Conservation (phyloP, 2,888 invertebrate genomes). For the Megaustenia siamemsis region DNA sequence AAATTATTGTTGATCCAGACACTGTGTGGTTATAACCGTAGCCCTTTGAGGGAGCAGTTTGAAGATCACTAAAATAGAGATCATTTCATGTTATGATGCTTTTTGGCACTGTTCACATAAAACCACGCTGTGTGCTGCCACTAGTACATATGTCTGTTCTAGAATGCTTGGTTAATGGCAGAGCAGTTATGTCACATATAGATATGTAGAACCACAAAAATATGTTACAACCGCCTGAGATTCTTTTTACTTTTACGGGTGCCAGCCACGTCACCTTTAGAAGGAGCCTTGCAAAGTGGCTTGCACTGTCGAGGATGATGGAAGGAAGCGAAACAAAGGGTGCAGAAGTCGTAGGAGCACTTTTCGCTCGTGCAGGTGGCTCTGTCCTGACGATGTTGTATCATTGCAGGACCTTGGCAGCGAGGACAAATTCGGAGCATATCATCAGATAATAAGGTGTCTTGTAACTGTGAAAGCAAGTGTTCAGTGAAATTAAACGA, state of each 20-base stretch:
- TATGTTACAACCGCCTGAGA: constrained; percentile 62
- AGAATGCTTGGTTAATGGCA: too few species aligned
- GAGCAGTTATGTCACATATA: too few species aligned
- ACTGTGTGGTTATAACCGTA: too few species aligned
- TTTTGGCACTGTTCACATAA: too few species aligned
- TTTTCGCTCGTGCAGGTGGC: constrained; percentile 65
- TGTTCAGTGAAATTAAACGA: too few species aligned
- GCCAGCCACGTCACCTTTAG: constrained; percentile 65
- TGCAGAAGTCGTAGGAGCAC: constrained; percentile 70
- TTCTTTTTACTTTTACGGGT: constrained; percentile 67
- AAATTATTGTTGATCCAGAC: too few species aligned
- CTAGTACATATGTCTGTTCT: too few species aligned
- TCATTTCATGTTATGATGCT: too few species aligned
- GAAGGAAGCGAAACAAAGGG: constrained; percentile 64
- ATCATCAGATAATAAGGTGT: constrained; percentile 67
- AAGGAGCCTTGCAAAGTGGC: constrained; percentile 59
- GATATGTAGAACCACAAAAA: too few species aligned
- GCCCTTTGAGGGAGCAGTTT: too few species aligned
- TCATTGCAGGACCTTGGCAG: constrained; percentile 67
- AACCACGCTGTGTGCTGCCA: too few species aligned
- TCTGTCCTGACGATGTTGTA: constrained; percentile 64
- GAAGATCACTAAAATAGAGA: too few species aligned
- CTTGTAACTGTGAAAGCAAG: constrained; percentile 24
- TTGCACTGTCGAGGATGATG: constrained; percentile 66
- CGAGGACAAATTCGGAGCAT: constrained; percentile 66